Evolutionary conservation across 2,888 invertebrate genomes (phyloP), one percentile per base, ranked within the genome.

Genomic region (Helicoverpa assulta): DNA sequence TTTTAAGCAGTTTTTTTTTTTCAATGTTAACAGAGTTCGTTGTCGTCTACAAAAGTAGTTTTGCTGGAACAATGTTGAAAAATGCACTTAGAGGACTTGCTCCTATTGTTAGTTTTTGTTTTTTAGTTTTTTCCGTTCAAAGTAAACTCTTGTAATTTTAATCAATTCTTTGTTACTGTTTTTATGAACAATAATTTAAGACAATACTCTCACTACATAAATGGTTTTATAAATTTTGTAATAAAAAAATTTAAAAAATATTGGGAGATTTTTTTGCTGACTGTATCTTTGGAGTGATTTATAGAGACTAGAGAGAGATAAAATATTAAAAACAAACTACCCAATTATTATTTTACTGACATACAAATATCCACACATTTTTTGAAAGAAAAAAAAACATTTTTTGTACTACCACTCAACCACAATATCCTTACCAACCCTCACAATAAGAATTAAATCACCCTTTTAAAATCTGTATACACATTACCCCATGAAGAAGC

Each of bases 171-270:
- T 26, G 26, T 26, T 26, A 26, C 26, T 26, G 26, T 26, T 26
- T 26, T 26, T 26, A 26, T 26, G 26, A 26, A 26, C 4, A 26
- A 26, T 26, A 2, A 26, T 26, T 26, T 26, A 1, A 72, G 75
- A 78, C 76, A 82, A 66, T 74, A 78, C 70, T 76, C 83, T 81
- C 71, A 70, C 82, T 84, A 87, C 78, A 65, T 81, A 43, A 2
- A n/a, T n/a, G 26, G 26, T 4, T 26, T 21, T n/a, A n/a, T n/a
- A n/a, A n/a, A n/a, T n/a, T n/a, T n/a, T n/a, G n/a, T n/a, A n/a
- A n/a, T n/a, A n/a, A n/a, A n/a, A n/a, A n/a, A n/a, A n/a, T n/a
- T n/a, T n/a, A n/a, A n/a, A n/a, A n/a, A n/a, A n/a, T n/a, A n/a
- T n/a, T n/a, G n/a, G n/a, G n/a, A 7, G 16, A 16, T 0, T n/a